Evolutionary conservation across 2,888 invertebrate genomes (phyloP).

Genomic region (Scaptomyza tumidula): DNA sequence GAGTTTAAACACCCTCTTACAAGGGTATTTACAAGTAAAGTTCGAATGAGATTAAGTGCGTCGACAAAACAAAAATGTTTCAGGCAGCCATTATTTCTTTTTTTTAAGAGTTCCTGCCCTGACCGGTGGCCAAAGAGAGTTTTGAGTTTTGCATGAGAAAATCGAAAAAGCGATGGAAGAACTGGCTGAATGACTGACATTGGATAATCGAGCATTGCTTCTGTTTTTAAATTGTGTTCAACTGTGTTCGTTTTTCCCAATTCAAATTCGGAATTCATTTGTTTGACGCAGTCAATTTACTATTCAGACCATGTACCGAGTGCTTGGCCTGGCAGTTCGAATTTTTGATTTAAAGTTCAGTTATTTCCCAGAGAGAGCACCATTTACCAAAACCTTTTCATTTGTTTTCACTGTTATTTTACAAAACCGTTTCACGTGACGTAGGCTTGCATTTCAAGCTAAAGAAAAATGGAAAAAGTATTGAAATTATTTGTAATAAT

Average conservation of each 20-base stretch:
- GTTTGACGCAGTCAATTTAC: constrained; percentile 27
- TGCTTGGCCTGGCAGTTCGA: background rate
- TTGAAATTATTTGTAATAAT: background rate
- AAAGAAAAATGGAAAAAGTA: background rate
- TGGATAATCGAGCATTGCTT: constrained; percentile 27
- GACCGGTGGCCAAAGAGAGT: constrained; percentile 16
- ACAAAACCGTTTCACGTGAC: background rate
- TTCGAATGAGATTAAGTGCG: constrained; percentile 62
- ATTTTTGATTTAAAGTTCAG: constrained; percentile 6
- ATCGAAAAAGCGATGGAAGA: constrained; percentile 2
- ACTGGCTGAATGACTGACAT: constrained; percentile 9
- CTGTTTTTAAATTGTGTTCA: constrained; percentile 8
- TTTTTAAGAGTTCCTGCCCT: constrained; percentile 22
- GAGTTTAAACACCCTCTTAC: too few species aligned
- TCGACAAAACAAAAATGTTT: constrained; percentile 34
- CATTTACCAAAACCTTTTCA: background rate
- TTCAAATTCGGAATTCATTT: constrained; percentile 19
- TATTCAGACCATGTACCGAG: constrained; percentile 22
- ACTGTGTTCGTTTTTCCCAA: background rate
- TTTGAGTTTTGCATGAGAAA: constrained; percentile 5
- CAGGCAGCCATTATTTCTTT: constrained; percentile 16
- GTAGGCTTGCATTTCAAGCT: background rate
- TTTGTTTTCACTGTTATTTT: background rate
- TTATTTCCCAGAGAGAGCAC: background rate
- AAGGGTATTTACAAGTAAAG: background rate